Evolutionary conservation across 2,797 vertebrate genomes (phyloP), one percentile per base, ranked within the genome.

Genomic region (Arrhamphus sclerolepis): DNA sequence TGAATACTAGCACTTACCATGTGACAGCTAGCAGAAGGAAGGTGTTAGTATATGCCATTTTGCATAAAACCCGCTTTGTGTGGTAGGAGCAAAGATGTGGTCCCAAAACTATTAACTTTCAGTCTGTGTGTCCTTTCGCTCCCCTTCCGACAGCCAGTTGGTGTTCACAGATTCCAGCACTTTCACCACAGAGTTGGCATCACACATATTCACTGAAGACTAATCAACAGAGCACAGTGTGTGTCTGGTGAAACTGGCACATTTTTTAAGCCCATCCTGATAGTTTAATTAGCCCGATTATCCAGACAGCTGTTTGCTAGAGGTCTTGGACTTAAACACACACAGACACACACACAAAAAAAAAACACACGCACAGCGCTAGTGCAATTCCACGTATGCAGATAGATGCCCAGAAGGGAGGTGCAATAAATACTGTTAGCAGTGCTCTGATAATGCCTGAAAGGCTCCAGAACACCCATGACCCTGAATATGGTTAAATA

Each of bases 231-330:
- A 54, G 71, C 71, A 7, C 73, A 48, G 76, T 63, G 72, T 77
- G 76, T 64, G 72, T 72, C 65, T 82, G 77, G 51, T 76, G 16
- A 47, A 83, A 68, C 65, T 81, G 82, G 77, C 76, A 41, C 64
- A 51, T 61, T 69, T 84, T 48, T 81, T 69, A 62, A 82, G 73
- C 84, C 62, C 74, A 63, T 85, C 74, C 66, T 81, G 75, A 85
- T 89, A 80, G 73, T 82, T 83, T 88, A 89, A 91, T 91, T 85
- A 87, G 84, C 70, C 77, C 70, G 84, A 88, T 90, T 85, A 92
- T 86, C 78, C 78, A 66, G 87, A 84, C 88, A 92, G 87, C 89
- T 91, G 88, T 90, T 75, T 84, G 68, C 74, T 61, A 67, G 71
- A 34, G 53, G 72, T 67, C 57, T 59, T 64, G 58, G 52, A 66